Base-by-base conservation (phyloP, 2,113 vertebrate species). In the Aegotheles bennettii region DNA sequence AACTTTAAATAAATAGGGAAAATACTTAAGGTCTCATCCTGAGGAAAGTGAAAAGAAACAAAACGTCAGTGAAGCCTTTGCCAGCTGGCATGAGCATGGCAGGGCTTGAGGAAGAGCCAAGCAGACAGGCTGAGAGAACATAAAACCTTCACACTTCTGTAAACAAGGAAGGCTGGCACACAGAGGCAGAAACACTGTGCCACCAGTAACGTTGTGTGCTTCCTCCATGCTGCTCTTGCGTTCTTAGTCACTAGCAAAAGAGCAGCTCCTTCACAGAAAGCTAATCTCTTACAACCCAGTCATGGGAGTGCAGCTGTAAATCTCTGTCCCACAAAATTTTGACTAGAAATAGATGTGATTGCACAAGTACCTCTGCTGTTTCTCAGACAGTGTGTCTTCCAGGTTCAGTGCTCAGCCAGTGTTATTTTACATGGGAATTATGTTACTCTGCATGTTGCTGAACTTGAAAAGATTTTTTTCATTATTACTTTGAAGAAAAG, bases 181-280 rank as follows among this genome's bases (percentile, higher is more conserved):
- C 5, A 10, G 18, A 9, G 0, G 2, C 12, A 50, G 61, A 40
- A 64, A n/a, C 31, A 26, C n/a, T 5, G 6, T 2, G 4, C 25
- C 1, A 3, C 42, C 4, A 26, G 25, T 11, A 35, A 29, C 0
- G 1, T 4, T 2, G 0, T 9, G 57, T 56, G 36, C 38, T 73
- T 60, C 40, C 26, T 67, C 36, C 0, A 0, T 33, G 45, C 9
- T 69, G 23, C 11, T 42, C 3, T 2, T 57, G 43, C 2, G 0
- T 8, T 21, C 33, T 36, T 60, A 21, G 26, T 56, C 29, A 6
- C 0, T 56, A 54, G 10, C 36, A 78, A 57, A 57, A 67, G 13
- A 43, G 1, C 36, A 31, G 36, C 60, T 73, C 36, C 54, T 60
- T n/a, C 53, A 43, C 25, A 28, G 36, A 23, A 25, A 36, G 43